These are phyloP conservation scores for Palythoa grandiflora DNA, from an alignment of 92 coral and sea anemone species.

Conservation along the genomic window DNA sequence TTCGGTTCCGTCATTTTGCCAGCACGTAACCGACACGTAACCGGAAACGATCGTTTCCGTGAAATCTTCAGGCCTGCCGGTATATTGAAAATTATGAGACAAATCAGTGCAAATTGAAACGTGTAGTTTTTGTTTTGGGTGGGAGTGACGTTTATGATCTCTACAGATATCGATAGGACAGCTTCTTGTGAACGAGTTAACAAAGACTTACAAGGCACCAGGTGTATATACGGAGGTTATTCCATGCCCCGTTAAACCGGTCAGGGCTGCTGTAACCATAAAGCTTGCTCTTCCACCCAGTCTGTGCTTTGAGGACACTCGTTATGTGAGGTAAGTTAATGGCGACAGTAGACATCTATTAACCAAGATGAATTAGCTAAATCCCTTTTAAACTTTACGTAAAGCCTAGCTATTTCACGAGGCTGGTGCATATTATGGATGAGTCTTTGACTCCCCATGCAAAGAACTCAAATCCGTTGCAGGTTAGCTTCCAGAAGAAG, in stretches of 20 bases:
- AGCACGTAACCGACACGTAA: too few species aligned
- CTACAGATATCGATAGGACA: conserved; percentile 28
- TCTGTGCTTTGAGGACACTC: conserved; percentile 36
- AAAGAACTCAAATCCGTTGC: too few species aligned
- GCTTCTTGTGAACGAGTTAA: neutral
- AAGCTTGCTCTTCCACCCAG: neutral
- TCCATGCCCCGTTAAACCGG: conserved; percentile 14
- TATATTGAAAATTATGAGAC: too few species aligned
- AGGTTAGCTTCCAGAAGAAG: too few species aligned
- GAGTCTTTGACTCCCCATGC: too few species aligned
- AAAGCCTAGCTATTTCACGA: too few species aligned
- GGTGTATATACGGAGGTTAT: conserved; percentile 38
- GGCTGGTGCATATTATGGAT: too few species aligned
- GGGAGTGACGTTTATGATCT: neutral
- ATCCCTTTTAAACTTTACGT: neutral
- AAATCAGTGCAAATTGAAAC: too few species aligned
- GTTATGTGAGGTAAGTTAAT: neutral
- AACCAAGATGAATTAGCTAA: neutral
- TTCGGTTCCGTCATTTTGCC: too few species aligned
- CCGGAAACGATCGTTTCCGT: too few species aligned
- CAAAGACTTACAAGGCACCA: conserved; percentile 19
- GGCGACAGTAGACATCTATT: neutral
- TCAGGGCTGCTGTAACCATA: conserved; percentile 22
- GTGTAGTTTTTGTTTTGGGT: neutral
- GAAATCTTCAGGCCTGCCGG: too few species aligned